Conservation (phyloP, 2,113 vertebrate genomes). For the Cathartes aura region DNA sequence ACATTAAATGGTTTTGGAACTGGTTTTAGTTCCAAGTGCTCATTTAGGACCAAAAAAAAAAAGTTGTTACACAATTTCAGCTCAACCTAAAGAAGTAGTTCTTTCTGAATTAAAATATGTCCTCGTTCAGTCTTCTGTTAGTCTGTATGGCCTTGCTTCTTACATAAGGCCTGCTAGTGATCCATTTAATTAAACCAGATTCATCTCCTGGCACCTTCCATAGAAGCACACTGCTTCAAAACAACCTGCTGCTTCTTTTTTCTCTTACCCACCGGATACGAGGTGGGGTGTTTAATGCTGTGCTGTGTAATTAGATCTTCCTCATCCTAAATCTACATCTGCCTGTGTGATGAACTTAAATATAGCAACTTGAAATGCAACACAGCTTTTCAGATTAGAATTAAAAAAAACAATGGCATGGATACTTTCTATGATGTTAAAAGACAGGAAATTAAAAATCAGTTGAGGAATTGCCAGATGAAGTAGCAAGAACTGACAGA, state of each 20-base stretch:
- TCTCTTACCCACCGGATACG: neutral
- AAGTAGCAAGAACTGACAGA: neutral
- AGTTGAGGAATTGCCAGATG: neutral
- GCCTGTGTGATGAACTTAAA: neutral
- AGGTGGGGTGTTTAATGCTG: neutral
- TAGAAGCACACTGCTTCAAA: neutral
- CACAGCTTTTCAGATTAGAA: neutral
- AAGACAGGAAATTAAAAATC: neutral
- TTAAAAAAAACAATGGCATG: accelerated
- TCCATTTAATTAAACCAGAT: neutral
- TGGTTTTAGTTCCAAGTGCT: neutral
- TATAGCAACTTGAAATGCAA: neutral
- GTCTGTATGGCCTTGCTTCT: neutral
- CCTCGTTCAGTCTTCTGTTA: neutral
- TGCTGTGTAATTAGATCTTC: neutral
- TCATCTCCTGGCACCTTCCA: neutral
- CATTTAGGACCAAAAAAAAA: neutral
- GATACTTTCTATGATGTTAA: neutral
- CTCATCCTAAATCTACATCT: neutral
- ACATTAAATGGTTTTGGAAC: neutral
- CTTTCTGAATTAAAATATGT: neutral
- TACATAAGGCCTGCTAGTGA: neutral
- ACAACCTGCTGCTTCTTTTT: neutral
- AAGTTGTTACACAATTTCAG: neutral
- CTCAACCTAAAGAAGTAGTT: neutral